Conservation (phyloP, 2,888 invertebrate genomes). For the Netelia inedita region DNA sequence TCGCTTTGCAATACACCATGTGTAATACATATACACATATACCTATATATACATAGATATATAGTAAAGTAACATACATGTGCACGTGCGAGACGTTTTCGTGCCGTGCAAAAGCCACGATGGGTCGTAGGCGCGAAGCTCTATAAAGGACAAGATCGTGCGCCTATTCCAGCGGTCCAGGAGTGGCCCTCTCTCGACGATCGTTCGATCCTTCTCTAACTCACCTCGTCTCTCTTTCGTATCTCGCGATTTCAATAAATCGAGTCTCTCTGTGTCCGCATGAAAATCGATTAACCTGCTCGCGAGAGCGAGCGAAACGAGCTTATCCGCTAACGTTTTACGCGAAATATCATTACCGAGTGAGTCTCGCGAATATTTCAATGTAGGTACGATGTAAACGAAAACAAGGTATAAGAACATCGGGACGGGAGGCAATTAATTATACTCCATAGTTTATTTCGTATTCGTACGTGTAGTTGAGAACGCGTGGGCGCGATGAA, state of each 20-base stretch:
- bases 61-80: not conserved
- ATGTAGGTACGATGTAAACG: constrained; percentile 37
- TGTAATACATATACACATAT: constrained; percentile 35
- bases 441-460: constrained; percentile 52
- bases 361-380: constrained; percentile 2
- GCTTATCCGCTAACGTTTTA: constrained; percentile 8
- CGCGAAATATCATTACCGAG: not conserved
- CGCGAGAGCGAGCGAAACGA: constrained; percentile 39
- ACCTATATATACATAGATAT: constrained; percentile 1
- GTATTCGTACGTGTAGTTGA: constrained; percentile 24
- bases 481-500: constrained; percentile 22
- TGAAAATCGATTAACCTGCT: constrained; percentile 67
- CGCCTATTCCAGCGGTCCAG: constrained; percentile 42
- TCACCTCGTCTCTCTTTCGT: not conserved
- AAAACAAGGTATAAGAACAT: constrained; percentile 49
- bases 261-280: constrained; percentile 54
- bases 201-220: constrained; percentile 26
- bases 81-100: constrained; percentile 31
- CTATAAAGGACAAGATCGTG: constrained; percentile 69
- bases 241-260: constrained; percentile 63
- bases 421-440: constrained; percentile 58
- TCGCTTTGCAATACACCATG: constrained; percentile 45
- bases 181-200: constrained; percentile 59
- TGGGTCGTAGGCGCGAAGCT: constrained; percentile 62
- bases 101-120: constrained; percentile 56